Percentiles rank a stretch among this genome's conserved stretches.
These are phyloP conservation scores for Hylia prasina DNA, from an alignment of 2,113 vertebrate genomes.

Conservation along the genomic window DNA sequence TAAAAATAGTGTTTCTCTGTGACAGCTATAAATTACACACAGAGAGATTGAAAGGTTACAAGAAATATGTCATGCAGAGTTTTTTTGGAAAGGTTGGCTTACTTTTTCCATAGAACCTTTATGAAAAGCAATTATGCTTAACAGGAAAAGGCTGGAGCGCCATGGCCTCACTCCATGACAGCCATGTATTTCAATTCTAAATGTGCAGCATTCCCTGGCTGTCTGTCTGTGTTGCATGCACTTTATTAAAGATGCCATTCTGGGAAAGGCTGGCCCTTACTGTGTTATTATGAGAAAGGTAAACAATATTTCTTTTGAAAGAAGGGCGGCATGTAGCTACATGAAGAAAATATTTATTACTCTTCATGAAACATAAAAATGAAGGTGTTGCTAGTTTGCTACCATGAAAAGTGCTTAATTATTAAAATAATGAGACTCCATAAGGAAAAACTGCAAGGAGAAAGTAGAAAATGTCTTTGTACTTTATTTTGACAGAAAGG, in stretches of 20 bases:
- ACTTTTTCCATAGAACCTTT: slow-evolving; percentile 36
- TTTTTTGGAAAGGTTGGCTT: background rate
- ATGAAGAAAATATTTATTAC: slow-evolving; percentile 55
- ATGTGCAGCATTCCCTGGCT: slow-evolving; percentile 44
- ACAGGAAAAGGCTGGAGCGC: slow-evolving; percentile 40
- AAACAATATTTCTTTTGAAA: slow-evolving; percentile 66
- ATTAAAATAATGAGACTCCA: slow-evolving; percentile 14
- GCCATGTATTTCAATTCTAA: slow-evolving; percentile 41
- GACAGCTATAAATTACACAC: slow-evolving; percentile 45
- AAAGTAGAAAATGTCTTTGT: slow-evolving; percentile 1
- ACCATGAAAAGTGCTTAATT: background rate
- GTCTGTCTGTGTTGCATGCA: slow-evolving; percentile 43
- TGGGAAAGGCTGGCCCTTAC: slow-evolving; percentile 23
- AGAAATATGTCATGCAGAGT: slow-evolving; percentile 53
- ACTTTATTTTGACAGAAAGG: background rate
- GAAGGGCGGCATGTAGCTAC: slow-evolving; percentile 15
- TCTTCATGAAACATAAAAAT: slow-evolving; percentile 11
- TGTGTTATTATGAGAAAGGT: slow-evolving; percentile 51
- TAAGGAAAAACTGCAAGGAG: background rate
- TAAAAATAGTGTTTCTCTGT: slow-evolving; percentile 57
- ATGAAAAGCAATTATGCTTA: slow-evolving; percentile 64
- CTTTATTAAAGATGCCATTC: slow-evolving; percentile 59
- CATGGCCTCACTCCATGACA: slow-evolving; percentile 43
- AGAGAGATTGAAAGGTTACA: slow-evolving; percentile 33
- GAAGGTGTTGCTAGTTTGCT: slow-evolving; percentile 15